phyloP scores from a whole-genome alignment of 2,888 invertebrate genomes.

The Melanophora roralis region DNA sequence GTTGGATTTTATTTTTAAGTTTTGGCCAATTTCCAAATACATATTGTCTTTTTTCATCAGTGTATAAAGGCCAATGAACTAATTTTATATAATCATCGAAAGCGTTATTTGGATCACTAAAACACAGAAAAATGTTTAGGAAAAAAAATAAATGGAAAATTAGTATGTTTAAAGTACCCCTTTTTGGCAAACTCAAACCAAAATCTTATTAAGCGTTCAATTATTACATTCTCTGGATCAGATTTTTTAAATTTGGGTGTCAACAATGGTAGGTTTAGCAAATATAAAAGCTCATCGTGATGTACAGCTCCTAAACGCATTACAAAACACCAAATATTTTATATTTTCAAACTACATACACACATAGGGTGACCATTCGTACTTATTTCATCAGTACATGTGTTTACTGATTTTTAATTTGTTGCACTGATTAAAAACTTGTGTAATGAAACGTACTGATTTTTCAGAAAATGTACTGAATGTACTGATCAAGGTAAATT shows the following conservation, averaged over 20 bases:
- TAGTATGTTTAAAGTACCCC: conserved; percentile 65
- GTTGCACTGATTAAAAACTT: too few relatives aligned
- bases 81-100: conserved; percentile 68
- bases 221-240: conserved; percentile 76
- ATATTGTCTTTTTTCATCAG: conserved; percentile 65
- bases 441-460: too few relatives aligned
- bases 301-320: conserved; percentile 75
- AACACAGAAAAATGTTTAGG: neutral
- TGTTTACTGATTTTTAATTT: too few relatives aligned
- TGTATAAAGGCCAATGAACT: conserved; percentile 69
- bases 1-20: conserved; percentile 66
- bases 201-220: conserved; percentile 77
- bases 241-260: conserved; percentile 72
- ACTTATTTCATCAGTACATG: too few relatives aligned
- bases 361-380: too few relatives aligned
- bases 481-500: too few relatives aligned
- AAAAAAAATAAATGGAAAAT: neutral
- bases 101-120: conserved; percentile 72
- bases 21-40: conserved; percentile 71
- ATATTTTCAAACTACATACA: too few relatives aligned
- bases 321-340: too few relatives aligned
- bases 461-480: too few relatives aligned
- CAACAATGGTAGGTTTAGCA: conserved; percentile 71
- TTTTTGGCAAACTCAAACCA: conserved; percentile 76
- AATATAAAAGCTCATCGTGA: conserved; percentile 78